Conservation (phyloP, 2,888 invertebrate genomes). For the Lasioglossum lativentre region DNA sequence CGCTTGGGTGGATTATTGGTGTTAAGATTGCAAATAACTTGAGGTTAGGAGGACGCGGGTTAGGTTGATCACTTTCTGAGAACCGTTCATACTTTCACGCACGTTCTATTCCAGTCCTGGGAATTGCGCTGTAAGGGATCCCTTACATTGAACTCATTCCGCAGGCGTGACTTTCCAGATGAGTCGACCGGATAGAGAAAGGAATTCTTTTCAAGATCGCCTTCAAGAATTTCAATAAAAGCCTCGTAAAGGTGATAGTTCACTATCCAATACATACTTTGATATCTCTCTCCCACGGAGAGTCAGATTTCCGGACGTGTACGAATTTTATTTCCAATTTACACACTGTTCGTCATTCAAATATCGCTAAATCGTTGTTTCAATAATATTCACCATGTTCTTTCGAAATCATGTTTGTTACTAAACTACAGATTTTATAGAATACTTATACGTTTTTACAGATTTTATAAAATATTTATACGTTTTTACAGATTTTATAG, state of each 20-base stretch:
- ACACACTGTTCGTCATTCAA: neutral
- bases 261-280: slow-evolving; percentile 62
- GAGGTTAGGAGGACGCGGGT: neutral
- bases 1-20: neutral
- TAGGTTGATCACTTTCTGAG: slow-evolving; percentile 30
- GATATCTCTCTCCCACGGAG: slow-evolving; percentile 38
- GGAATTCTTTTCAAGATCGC: slow-evolving; percentile 70
- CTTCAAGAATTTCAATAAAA: slow-evolving; percentile 72
- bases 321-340: neutral
- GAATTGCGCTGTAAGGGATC: slow-evolving; percentile 56
- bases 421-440: neutral
- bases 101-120: slow-evolving; percentile 37
- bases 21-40: slow-evolving; percentile 17
- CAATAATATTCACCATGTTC: neutral
- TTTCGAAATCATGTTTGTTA: neutral
- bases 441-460: no score
- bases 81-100: slow-evolving; percentile 36
- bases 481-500: neutral
- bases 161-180: slow-evolving; percentile 67
- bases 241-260: slow-evolving; percentile 55
- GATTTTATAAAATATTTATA: no score
- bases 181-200: slow-evolving; percentile 52
- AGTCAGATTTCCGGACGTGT: slow-evolving; percentile 14
- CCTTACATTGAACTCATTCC: slow-evolving; percentile 65
- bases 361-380: neutral